Percentiles rank a stretch among this genome's conserved stretches.
Evolutionary conservation across 2,888 invertebrate species (phyloP).

Genomic region (Lasius fuliginosus): DNA sequence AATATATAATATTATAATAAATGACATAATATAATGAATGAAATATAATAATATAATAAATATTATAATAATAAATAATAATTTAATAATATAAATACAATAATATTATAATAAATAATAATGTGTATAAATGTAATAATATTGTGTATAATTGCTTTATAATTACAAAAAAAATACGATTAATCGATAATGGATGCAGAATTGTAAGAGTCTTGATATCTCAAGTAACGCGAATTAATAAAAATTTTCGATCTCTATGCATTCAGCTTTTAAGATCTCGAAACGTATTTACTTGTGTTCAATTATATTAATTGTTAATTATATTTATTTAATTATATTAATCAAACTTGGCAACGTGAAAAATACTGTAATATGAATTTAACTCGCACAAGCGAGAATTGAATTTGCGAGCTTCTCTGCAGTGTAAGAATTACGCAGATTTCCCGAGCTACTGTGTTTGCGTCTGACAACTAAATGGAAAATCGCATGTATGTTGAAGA

Average conservation of each 20-base stretch:
- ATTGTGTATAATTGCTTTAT: neutral
- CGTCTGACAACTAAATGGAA: slow-evolving; percentile 50
- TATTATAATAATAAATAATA: no score
- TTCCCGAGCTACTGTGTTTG: slow-evolving; percentile 32
- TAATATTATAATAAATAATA: no score
- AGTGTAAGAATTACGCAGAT: slow-evolving; percentile 20
- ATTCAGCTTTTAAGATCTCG: neutral
- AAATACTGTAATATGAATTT: neutral
- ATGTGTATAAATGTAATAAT: neutral
- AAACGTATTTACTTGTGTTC: neutral
- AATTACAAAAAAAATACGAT: neutral
- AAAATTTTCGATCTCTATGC: neutral
- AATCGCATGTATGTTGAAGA: slow-evolving; percentile 49
- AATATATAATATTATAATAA: no score
- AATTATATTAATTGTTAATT: neutral
- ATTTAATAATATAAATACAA: no score
- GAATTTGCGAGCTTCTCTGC: neutral
- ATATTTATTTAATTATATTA: neutral
- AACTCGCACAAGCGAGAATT: neutral
- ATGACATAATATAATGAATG: no score
- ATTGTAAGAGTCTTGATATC: neutral
- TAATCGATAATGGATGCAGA: neutral
- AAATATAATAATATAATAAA: no score
- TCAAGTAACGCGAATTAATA: neutral
- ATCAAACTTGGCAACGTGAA: neutral